Evolutionary conservation across 2,797 vertebrate genomes (phyloP), one percentile per base, ranked within the genome.

Genomic region (Helostoma temminkii): DNA sequence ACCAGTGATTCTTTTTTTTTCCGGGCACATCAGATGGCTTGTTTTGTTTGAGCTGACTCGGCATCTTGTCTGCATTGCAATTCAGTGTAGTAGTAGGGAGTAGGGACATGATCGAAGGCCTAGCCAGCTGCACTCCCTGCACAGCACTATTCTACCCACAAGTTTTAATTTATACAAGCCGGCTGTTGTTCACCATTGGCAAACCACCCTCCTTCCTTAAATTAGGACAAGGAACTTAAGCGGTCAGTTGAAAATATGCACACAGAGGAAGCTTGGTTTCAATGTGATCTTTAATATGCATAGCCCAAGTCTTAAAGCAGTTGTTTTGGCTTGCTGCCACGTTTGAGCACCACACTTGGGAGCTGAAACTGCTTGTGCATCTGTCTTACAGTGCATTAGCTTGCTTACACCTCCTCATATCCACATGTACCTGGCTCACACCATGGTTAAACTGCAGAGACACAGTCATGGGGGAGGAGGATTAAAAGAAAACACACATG

Each of bases 61-160:
- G 88, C 86, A 78, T 83, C 74, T 82, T 86, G 80, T 83, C 79
- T 72, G 72, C 65, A 73, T 84, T 80, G 76, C 83, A 82, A 90
- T 90, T 84, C 74, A 74, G 74, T 7, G 6, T 11, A 19, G 42
- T n/a, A 70, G 73, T 12, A 25, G 60, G 78, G 60, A 67, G 61
- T 37, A n/a, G 58, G 61, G 77, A 80, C 18, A 76, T 74, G 79
- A 87, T 87, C 5, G 82, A 88, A 83, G 59, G 67, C 65, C 66
- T 11, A 5, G 68, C 59, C 85, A 76, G 82, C 78, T 86, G 82
- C 84, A 65, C 66, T 66, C 71, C 28, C 66, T 39, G 45, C 78
- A 14, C 71, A 57, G 68, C 43, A 39, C 58, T 56, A 9, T 42
- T 71, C 83, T 77, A 9, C 84, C 79, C 68, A 71, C 82, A 39